Base-by-base conservation (phyloP, 2,888 invertebrate species). In the Heliconius erato region DNA sequence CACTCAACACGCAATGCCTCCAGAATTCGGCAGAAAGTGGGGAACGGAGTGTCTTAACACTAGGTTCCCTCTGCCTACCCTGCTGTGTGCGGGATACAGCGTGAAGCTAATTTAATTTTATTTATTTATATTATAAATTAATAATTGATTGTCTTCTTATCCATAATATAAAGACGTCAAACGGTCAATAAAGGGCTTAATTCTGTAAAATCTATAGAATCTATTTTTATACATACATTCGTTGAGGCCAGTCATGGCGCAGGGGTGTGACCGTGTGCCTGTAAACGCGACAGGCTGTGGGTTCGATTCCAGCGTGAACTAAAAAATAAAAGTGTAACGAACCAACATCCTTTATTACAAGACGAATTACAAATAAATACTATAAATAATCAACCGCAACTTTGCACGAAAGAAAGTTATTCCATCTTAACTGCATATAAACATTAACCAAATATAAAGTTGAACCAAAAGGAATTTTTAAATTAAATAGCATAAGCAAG, bases 391-490 rank as follows among this genome's bases (percentile, higher is more conserved):
- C 26, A 49, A 26, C n/a, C 26, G 16, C 40, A n/a, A 26, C 2
- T 44, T 16, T 44, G 2, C 26, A 44, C 12, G 19, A 16, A 44
- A 26, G 72, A 28, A 72, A 44, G 44, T 16, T 44, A 72, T 72
- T 3, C 26, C 26, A 26, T 19, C 7, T 44, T 44, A 44, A 72
- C 40, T 44, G 28, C 12, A 35, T 63, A 40, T 11, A 40, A 40
- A 11, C 40, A 40, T 11, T 40, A 40, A 40, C 11, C 9, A 40
- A 23, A 54, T 74, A n/a, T 63, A 26, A 40, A 26, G 26, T 68
- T 76, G 23, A 28, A 35, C n/a, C 35, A n/a, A 35, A 76, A 54
- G 35, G 80, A 76, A 59, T 77, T 82, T 77, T 79, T 65, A 74
- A 72, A 76, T 77, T 3, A 76, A 79, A 32, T 79, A 65, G 49